Evolutionary conservation across 2,797 vertebrate species (phyloP).

Genomic region (Eidolon dupreanum): DNA sequence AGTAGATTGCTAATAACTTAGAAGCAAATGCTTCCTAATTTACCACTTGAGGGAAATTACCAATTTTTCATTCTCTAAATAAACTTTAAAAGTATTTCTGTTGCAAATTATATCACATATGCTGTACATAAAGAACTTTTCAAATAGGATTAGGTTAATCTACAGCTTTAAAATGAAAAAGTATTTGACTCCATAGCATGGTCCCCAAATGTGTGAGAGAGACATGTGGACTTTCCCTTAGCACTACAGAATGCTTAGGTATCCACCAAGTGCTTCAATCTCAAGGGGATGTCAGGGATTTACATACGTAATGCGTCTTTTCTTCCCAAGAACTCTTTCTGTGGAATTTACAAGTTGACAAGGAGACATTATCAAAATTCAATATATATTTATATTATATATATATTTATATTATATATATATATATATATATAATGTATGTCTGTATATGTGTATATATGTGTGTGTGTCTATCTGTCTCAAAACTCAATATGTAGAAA

Average conservation of each 20-base stretch:
- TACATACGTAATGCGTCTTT: not conserved
- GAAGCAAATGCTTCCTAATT: slow-evolving; percentile 55
- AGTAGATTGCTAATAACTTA: slow-evolving; percentile 48
- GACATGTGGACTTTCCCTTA: not conserved
- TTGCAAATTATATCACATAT: slow-evolving; percentile 31
- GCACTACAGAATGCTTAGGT: not conserved
- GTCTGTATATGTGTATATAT: not conserved
- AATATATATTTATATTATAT: not conserved
- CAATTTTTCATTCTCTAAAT: slow-evolving; percentile 58
- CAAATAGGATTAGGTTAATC: slow-evolving; percentile 65
- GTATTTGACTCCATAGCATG: slow-evolving; percentile 34
- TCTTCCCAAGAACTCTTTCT: not conserved
- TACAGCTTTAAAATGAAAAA: slow-evolving; percentile 54
- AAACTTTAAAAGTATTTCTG: slow-evolving; percentile 42
- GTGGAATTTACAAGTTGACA: not conserved
- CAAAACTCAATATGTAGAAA: slow-evolving; percentile 24
- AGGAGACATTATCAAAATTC: slow-evolving; percentile 41
- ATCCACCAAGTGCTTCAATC: not conserved
- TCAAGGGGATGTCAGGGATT: not conserved
- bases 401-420: too few species aligned
- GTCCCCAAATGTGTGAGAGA: slow-evolving; percentile 48
- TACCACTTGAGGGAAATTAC: not conserved
- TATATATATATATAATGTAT: not conserved
- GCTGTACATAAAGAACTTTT: slow-evolving; percentile 52
- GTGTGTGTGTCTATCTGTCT: not conserved